Evolutionary conservation across 2,113 vertebrate genomes (phyloP), one percentile per base, ranked within the genome.

Genomic region (Telmatochromis sp.): DNA sequence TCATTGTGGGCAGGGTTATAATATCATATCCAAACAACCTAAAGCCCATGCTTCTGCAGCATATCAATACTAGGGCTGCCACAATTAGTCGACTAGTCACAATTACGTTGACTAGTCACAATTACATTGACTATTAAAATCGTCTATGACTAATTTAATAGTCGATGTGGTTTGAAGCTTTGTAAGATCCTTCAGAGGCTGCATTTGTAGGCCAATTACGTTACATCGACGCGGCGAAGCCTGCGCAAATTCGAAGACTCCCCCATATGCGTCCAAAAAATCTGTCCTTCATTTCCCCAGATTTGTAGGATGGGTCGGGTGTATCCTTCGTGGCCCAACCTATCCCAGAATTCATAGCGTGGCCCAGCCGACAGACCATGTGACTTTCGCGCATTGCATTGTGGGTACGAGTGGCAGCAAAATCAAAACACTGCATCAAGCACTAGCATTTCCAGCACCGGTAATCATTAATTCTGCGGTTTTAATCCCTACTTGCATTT

Each of bases 121-220:
- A 54, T 54, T 54, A 54, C 11, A 0, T 28, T 15, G 55, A 58
- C 55, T 28, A 58, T 58, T 58, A 58, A 58, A 58, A 58, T 58
- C 0, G 0, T 28, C 0, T 1, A 28, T 0, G 26, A 58, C 26
- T 58, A 58, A 58, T 58, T 28, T 28, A 58, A 58, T 58, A 28
- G 55, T 58, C 1, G 0, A 58, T 0, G 4, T 58, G 1, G 7
- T 28, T 58, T 58, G 23, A 58, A 28, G 55, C 55, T 58, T 58
- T 58, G 55, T 5, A 58, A 58, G 55, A 58, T 58, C 4, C 55
- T 58, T 57, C 23, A 28, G 23, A 57, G 23, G 23, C 23, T 3
- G 23, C 23, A 57, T 57, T 57, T 57, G 12, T 26, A 26, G 54
- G 54, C 23, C 54, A 14, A 57, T 57, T 57, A 28, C 0, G 0